Conservation (phyloP, 30 jellyfish, hydroid and myxozoan genomes). For the Chironex yamaguchii region DNA sequence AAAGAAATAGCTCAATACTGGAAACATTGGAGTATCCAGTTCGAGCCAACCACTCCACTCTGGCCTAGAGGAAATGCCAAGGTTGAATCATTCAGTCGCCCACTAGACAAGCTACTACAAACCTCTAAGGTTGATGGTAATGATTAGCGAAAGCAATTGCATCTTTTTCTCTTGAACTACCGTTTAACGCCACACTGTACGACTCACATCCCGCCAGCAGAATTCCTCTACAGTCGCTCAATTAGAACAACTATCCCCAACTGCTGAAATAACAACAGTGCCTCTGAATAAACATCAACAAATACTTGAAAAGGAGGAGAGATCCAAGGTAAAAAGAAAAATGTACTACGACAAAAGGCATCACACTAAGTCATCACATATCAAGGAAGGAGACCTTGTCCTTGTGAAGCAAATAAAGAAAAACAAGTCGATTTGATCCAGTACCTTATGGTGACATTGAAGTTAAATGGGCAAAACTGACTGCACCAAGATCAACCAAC, state of each 20-base stretch:
- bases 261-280: too few relatives aligned
- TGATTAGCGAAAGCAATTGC: not conserved
- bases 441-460: slow-evolving; percentile 1
- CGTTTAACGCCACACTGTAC: slow-evolving; percentile 3
- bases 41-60: not conserved
- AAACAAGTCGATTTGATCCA: slow-evolving; percentile 1
- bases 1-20: not conserved
- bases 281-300: slow-evolving; percentile 5
- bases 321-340: not conserved
- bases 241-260: not conserved
- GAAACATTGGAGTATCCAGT: slow-evolving; percentile 3
- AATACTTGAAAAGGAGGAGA: not conserved
- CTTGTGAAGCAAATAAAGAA: slow-evolving; percentile 37
- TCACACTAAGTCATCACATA: slow-evolving; percentile 8
- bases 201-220: not conserved
- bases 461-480: slow-evolving; percentile 1
- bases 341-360: slow-evolving; percentile 5
- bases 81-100: slow-evolving; percentile 20
- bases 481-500: not conserved
- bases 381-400: slow-evolving; percentile 16
- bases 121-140: not conserved
- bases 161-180: not conserved
- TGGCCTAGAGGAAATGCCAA: slow-evolving; percentile 40
- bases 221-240: not conserved
- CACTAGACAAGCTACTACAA: slow-evolving; percentile 3